Conservation (phyloP, 2,888 invertebrate species). For the Congeria kusceri region DNA sequence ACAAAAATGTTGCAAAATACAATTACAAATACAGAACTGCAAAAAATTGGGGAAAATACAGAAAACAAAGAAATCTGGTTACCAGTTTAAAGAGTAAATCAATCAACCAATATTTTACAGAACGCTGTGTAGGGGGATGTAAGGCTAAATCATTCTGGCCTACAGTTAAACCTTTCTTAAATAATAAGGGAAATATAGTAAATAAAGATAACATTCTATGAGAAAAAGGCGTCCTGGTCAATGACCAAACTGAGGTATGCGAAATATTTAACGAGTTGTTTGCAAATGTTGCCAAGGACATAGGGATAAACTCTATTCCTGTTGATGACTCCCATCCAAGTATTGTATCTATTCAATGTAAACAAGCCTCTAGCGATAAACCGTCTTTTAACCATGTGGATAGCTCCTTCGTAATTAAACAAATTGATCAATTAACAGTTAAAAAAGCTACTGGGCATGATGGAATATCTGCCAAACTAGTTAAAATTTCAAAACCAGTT, state of each 20-base stretch:
- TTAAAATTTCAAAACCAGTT: not conserved
- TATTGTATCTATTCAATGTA: constrained; percentile 9
- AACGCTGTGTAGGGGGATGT: constrained; percentile 30
- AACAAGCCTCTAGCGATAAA: not conserved
- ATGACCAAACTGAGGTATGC: constrained; percentile 25
- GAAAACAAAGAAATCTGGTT: constrained; percentile 36
- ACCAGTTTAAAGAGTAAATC: constrained; percentile 26
- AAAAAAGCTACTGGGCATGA: not conserved
- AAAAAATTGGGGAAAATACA: constrained; percentile 13
- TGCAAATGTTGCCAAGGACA: constrained; percentile 48
- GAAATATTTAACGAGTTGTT: constrained; percentile 46
- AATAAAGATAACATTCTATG: constrained; percentile 19
- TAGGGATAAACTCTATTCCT: constrained; percentile 17
- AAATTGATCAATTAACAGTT: constrained; percentile 15
- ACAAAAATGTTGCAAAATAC: constrained; percentile 19
- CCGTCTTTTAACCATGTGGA: constrained; percentile 3
- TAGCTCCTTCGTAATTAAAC: constrained; percentile 7
- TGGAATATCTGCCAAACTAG: not conserved
- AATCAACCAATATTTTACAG: constrained; percentile 28
- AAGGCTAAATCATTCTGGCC: constrained; percentile 37
- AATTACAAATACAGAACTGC: constrained; percentile 7
- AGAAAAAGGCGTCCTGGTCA: constrained; percentile 30
- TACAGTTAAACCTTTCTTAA: constrained; percentile 40
- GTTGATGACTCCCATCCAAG: constrained; percentile 25
- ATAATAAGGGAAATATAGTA: constrained; percentile 17